Evolutionary conservation across 2,797 vertebrate species (phyloP), one percentile per base, ranked within the genome.

Genomic region (Emydoidea blandingii): DNA sequence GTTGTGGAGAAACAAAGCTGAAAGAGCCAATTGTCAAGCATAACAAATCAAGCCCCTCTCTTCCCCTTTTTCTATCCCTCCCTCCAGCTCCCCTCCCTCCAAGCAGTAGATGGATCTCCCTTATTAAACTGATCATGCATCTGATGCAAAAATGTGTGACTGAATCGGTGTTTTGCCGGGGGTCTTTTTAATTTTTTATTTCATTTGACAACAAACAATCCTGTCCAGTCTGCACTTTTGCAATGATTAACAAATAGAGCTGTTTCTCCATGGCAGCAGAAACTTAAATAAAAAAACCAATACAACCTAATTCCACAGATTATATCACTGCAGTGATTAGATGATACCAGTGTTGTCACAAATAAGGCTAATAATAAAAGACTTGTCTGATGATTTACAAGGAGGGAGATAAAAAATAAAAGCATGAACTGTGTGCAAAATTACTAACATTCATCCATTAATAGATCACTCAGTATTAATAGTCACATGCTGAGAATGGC

Each of bases 61-160:
- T 92, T 65, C 23, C 57, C 44, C 62, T 83, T 90, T 5, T 57
- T 27, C 79, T 54, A 54, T 56, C 85, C 74, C 78, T 86, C 68
- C 53, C 88, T 31, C 50, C 49, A 56, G 15, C 82, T 84, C 88
- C 83, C 53, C 62, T 87, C 68, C 82, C 90, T 96, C 79, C 0
- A 1, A 95, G 84, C 85, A 56, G 54, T 87, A 90, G 88, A 49
- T 81, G 80, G 19, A 86, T 88, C 29, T 86, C 62, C 41, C 76
- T 93, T 94, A 90, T 86, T 94, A 95, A 95, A 95, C 53, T 49
- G 81, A 92, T 95, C 74, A 53, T 92, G 91, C 85, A 74, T 83
- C 53, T 65, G 54, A 93, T 93, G 80, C 52, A 89, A 95, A 95
- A 92, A 88, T 49, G 84, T 91, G 94, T 87, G 87, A 92, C 85